Evolutionary conservation across 2,797 vertebrate genomes (phyloP), one percentile per base, ranked within the genome.

Genomic region (Otolemur crassicaudatus): DNA sequence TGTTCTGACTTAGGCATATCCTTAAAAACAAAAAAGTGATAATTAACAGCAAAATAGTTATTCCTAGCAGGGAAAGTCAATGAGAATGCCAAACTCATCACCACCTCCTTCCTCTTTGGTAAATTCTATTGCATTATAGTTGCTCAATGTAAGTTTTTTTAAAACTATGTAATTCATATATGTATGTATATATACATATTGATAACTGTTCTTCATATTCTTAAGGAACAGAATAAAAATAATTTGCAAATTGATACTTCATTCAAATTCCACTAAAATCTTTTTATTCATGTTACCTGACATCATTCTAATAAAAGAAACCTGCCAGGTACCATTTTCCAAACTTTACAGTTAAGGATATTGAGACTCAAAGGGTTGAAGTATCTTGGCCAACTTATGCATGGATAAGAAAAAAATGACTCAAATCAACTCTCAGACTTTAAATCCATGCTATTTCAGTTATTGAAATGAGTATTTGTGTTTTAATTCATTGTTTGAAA

Each of bases 401-500:
- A 75, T 49, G 13, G 2, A 29, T 53, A 76, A 69, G 4, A 90
- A 46, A 73, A 53, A 19, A 82, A 22, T 69, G 23, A 58, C 10
- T 60, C 14, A 37, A 73, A 60, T 4, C 19, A 75, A 46, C 23
- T 4, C 25, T 93, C 23, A 31, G 3, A 37, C 37, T 90, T 95
- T 53, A 34, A 69, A 8, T 53, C 40, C 16, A 82, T 25, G 23
- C 5, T 27, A n/a, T 0, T 69, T 93, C 63, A 76, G n/a, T 25
- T 4, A 4, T 56, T 49, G 6, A 73, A 83, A 91, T 22, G 1
- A 46, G n/a, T 60, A 72, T 22, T 88, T 90, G 29, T 79, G 5
- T 43, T 90, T 77, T 63, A 94, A 63, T 53, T 7, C 14, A 87
- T 34, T 31, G 19, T 88, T 76, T 95, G 20, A 81, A 63, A 90